These are phyloP conservation scores for Drosophila demipolita DNA, from an alignment of 2,888 invertebrate species.

Conservation along the genomic window DNA sequence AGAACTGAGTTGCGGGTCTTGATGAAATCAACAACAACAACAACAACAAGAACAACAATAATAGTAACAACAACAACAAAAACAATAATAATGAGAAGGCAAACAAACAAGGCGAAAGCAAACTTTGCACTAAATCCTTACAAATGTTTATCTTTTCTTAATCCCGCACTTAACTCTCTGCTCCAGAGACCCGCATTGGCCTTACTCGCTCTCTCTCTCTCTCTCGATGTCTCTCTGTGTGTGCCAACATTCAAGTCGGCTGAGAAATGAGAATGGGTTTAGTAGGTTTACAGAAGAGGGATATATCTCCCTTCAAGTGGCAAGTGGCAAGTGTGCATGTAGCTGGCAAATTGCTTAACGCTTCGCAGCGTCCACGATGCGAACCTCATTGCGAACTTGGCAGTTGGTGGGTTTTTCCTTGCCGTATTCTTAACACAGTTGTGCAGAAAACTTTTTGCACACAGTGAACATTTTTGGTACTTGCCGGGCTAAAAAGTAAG, in stretches of 20 bases:
- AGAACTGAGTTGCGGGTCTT: constrained; percentile 1
- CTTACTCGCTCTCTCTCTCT: constrained; percentile 10
- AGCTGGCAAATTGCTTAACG: constrained; percentile 81
- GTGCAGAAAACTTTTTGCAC: constrained; percentile 67
- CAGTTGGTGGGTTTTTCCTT: constrained; percentile 23
- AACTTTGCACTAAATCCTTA: constrained; percentile 83
- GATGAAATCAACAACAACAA: constrained; percentile 37
- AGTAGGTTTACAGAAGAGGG: background rate
- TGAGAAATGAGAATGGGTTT: constrained; percentile 23
- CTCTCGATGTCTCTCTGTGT: background rate
- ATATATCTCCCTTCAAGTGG: constrained; percentile 9
- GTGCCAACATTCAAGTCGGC: constrained; percentile 28
- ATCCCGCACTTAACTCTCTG: constrained; percentile 81
- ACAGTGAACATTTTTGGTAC: constrained; percentile 58
- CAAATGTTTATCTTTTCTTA: constrained; percentile 85
- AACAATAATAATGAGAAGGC: constrained; percentile 71
- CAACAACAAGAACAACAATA: constrained; percentile 58
- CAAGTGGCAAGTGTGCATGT: constrained; percentile 39
- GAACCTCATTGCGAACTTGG: constrained; percentile 23
- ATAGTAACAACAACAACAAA: constrained; percentile 23
- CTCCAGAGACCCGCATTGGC: constrained; percentile 71
- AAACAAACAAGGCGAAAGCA: constrained; percentile 73
- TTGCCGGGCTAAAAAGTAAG: constrained; percentile 35
- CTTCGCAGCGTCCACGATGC: constrained; percentile 61
- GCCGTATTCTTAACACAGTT: constrained; percentile 80